A percentile compares a stretch with the other conserved stretches of the same genome.
Evolutionary conservation across 2,888 invertebrate species (phyloP).

Genomic region (Anorthoa munda): DNA sequence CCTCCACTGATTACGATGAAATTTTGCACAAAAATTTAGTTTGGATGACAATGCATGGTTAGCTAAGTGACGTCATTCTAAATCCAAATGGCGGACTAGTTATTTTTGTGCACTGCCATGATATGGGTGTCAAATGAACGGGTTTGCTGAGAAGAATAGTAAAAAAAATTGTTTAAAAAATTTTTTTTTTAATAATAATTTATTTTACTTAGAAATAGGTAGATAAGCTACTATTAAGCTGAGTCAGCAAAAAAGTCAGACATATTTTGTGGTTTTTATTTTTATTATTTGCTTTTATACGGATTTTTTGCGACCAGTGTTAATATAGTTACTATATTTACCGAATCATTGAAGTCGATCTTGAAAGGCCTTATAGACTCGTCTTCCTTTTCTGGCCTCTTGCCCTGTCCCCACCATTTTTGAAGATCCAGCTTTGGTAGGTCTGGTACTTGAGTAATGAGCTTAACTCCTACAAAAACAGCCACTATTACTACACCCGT

Average conservation of each 20-base stretch:
- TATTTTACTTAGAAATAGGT: neutral
- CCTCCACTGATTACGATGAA: too few relatives aligned
- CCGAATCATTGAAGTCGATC: slow-evolving; percentile 84
- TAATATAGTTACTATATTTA: slow-evolving; percentile 64
- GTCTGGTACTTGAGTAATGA: slow-evolving; percentile 71
- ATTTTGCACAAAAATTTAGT: too few relatives aligned
- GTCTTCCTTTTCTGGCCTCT: slow-evolving; percentile 74
- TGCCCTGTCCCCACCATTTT: slow-evolving; percentile 85
- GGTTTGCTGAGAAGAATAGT: too few relatives aligned
- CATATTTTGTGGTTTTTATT: neutral
- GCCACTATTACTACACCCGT: slow-evolving; percentile 70
- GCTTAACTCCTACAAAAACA: slow-evolving; percentile 70
- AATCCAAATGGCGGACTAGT: too few relatives aligned
- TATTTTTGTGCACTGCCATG: too few relatives aligned
- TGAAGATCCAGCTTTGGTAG: slow-evolving; percentile 78
- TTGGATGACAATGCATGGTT: too few relatives aligned
- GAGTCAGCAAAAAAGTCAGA: neutral
- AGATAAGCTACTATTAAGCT: neutral
- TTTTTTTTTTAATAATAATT: too few relatives aligned
- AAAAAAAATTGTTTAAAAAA: too few relatives aligned
- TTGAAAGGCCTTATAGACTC: slow-evolving; percentile 79
- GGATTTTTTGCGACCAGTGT: neutral
- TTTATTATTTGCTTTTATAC: neutral
- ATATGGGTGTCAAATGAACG: too few relatives aligned
- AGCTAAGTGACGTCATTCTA: too few relatives aligned